Conservation (phyloP, 1,140 invertebrate genomes). For the Neodiprion fabricii region DNA sequence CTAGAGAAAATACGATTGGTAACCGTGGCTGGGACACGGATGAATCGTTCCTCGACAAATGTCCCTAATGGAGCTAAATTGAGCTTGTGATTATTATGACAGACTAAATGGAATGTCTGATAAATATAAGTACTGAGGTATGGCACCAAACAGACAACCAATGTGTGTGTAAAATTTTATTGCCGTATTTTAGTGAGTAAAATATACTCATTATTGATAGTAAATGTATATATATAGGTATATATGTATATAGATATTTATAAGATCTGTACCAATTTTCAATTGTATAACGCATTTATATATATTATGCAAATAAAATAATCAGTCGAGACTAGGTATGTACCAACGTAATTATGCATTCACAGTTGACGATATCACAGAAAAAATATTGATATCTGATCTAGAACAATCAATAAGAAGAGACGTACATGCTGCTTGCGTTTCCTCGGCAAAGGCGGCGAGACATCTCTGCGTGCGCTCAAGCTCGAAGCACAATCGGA, state of each 20-base stretch:
- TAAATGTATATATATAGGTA: background rate
- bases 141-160: slow-evolving; percentile 1
- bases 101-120: background rate
- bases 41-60: background rate
- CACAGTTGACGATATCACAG: slow-evolving; percentile 26
- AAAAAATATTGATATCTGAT: slow-evolving; percentile 48
- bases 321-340: background rate
- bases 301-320: no score
- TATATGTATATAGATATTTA: no score
- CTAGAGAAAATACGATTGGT: background rate
- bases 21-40: background rate
- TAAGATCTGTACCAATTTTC: background rate
- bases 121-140: background rate
- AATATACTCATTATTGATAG: background rate
- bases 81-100: background rate
- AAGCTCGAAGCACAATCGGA: slow-evolving; percentile 82
- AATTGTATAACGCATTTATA: background rate
- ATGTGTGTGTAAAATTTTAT: slow-evolving; percentile 1
- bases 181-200: background rate
- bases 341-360: background rate
- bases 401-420: slow-evolving; percentile 43
- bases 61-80: background rate
- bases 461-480: slow-evolving; percentile 62
- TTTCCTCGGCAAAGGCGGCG: slow-evolving; percentile 45
- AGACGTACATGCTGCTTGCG: slow-evolving; percentile 54